These are phyloP conservation scores for Plagodis dolabraria DNA, from an alignment of 2,888 invertebrate genomes.

Conservation along the genomic window DNA sequence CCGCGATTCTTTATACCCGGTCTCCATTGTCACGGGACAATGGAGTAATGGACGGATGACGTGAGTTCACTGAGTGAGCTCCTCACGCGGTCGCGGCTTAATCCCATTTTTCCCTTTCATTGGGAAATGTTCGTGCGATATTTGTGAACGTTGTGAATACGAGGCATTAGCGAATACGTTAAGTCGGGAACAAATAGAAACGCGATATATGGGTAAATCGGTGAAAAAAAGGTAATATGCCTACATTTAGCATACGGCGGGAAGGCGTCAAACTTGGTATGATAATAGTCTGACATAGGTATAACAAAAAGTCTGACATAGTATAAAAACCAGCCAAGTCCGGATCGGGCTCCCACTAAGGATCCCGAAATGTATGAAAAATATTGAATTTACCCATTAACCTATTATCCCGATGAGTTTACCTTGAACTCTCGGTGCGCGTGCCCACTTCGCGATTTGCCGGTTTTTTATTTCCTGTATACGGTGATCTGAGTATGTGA, in stretches of 20 bases:
- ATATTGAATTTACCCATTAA: too few relatives aligned
- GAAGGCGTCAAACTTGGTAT: too few relatives aligned
- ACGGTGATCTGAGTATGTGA: too few relatives aligned
- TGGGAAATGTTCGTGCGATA: constrained; percentile 52
- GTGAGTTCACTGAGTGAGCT: constrained; percentile 79
- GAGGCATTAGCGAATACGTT: constrained; percentile 38
- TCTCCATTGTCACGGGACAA: constrained; percentile 81
- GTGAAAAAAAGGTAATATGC: too few relatives aligned
- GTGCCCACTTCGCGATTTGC: too few relatives aligned
- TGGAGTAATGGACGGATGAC: constrained; percentile 82
- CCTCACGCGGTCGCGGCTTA: constrained; percentile 53
- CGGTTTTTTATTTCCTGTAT: too few relatives aligned
- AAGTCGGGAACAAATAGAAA: constrained; percentile 10
- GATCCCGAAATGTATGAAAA: too few relatives aligned
- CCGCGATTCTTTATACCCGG: constrained; percentile 80
- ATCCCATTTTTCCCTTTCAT: constrained; percentile 57
- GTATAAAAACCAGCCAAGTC: neutral
- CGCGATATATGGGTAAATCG: constrained; percentile 7
- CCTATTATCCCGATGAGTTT: too few relatives aligned
- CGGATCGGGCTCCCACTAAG: neutral
- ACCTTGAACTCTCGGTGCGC: too few relatives aligned
- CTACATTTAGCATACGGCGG: too few relatives aligned
- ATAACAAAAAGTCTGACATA: neutral
- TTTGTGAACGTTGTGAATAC: constrained; percentile 39
- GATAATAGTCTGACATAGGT: neutral